These are phyloP conservation scores for Halesus radiatus DNA, from an alignment of 1,140 invertebrate species.

Conservation along the genomic window DNA sequence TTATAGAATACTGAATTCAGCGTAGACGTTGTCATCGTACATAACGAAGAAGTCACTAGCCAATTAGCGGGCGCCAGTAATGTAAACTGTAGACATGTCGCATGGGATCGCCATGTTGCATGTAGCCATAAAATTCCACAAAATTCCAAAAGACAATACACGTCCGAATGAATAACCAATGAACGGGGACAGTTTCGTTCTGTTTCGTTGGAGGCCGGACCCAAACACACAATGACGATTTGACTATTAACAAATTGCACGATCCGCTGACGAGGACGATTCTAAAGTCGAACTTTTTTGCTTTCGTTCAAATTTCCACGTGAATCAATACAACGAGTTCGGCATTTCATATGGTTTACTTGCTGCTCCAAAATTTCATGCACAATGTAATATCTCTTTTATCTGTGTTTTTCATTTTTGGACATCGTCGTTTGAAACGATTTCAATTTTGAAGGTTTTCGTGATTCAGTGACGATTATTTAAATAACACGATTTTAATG, in stretches of 20 bases:
- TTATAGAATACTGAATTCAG: no score
- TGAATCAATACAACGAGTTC: neutral
- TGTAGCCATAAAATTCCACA: neutral
- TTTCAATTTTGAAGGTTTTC: no score
- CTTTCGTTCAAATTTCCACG: neutral
- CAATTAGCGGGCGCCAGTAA: neutral
- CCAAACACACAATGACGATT: conserved; percentile 21
- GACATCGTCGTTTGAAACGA: no score
- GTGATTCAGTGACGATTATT: no score
- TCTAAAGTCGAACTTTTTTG: conserved; percentile 11
- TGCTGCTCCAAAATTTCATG: neutral
- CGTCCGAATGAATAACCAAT: conserved; percentile 26
- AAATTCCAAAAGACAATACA: conserved; percentile 1
- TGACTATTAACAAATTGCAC: conserved; percentile 29
- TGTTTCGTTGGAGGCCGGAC: conserved; percentile 1
- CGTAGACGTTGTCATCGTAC: neutral
- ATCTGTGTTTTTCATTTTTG: neutral
- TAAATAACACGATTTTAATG: no score
- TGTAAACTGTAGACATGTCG: neutral
- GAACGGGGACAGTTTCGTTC: neutral
- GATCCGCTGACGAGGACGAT: conserved; percentile 14
- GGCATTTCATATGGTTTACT: neutral
- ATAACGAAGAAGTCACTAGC: neutral
- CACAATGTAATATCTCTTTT: neutral
- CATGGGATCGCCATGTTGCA: neutral